Evolutionary conservation across 2,113 vertebrate genomes (phyloP).

Genomic region (Callaeas wilsoni): DNA sequence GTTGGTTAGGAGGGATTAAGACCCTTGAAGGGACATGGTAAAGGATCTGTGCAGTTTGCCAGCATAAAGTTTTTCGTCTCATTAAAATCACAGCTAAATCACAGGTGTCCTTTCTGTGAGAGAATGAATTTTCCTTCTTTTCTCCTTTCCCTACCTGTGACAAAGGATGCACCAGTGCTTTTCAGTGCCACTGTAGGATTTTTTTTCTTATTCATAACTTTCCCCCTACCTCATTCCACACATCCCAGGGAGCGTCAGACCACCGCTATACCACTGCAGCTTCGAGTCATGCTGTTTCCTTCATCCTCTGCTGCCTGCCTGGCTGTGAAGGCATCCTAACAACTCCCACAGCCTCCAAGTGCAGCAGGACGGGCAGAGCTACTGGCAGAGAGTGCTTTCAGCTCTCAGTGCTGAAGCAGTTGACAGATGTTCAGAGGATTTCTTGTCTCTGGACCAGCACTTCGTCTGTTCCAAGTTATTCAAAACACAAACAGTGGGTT

Average conservation of each 20-base stretch:
- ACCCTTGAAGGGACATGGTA: neutral
- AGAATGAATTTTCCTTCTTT: neutral
- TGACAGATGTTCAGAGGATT: slow-evolving; percentile 37
- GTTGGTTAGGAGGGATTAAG: neutral
- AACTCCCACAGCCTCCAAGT: neutral
- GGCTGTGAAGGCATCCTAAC: neutral
- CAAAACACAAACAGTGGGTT: slow-evolving; percentile 39
- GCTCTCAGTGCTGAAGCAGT: neutral
- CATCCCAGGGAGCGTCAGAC: neutral
- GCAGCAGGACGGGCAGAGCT: neutral
- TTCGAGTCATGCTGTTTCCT: neutral
- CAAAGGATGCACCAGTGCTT: neutral
- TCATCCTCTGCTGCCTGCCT: neutral
- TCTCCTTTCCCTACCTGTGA: neutral
- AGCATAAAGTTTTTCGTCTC: neutral
- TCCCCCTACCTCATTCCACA: neutral
- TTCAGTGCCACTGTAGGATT: neutral
- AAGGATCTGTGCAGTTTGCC: neutral
- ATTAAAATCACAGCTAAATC: neutral
- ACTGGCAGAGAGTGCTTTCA: neutral
- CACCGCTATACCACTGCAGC: neutral
- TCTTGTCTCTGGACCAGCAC: slow-evolving; percentile 16
- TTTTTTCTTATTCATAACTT: neutral
- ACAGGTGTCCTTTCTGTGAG: neutral
- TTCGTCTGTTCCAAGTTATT: slow-evolving; percentile 38